These are phyloP conservation scores for Clepsis dumicolana DNA, from an alignment of 2,888 invertebrate genomes.

Conservation along the genomic window DNA sequence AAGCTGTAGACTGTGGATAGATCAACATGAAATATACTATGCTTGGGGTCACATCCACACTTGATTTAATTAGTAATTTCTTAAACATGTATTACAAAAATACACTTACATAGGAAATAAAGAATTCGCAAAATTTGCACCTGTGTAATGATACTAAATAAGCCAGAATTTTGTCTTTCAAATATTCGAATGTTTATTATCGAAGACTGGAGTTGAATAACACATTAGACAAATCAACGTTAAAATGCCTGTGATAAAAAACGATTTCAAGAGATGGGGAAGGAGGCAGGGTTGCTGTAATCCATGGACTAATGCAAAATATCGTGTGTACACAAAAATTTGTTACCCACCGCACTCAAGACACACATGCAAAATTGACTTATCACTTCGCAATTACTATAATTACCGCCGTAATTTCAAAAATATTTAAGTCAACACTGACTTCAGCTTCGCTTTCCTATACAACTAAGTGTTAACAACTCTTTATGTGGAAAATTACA, in stretches of 20 bases:
- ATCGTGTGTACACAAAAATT: slow-evolving; percentile 19
- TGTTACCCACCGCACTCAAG: slow-evolving; percentile 16
- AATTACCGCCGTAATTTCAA: neutral
- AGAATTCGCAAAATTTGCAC: neutral
- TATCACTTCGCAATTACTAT: slow-evolving; percentile 15
- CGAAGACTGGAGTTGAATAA: neutral
- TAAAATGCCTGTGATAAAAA: neutral
- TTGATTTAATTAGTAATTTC: neutral
- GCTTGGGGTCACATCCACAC: neutral
- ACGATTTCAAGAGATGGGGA: neutral
- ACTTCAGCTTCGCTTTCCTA: slow-evolving; percentile 10
- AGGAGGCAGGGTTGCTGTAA: slow-evolving; percentile 17
- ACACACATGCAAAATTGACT: slow-evolving; percentile 6
- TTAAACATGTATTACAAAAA: neutral
- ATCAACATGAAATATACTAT: too few species aligned
- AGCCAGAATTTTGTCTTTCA: neutral
- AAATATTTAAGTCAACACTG: slow-evolving; percentile 12
- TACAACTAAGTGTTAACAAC: slow-evolving; percentile 20
- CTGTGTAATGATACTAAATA: neutral
- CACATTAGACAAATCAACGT: neutral
- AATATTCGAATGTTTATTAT: slow-evolving; percentile 1
- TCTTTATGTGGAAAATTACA: slow-evolving; percentile 36
- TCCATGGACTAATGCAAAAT: slow-evolving; percentile 3
- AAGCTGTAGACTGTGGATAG: neutral
- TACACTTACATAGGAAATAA: neutral